These are phyloP conservation scores for Hipparchia sbordonii DNA, from an alignment of 2,888 invertebrate genomes.

Conservation along the genomic window DNA sequence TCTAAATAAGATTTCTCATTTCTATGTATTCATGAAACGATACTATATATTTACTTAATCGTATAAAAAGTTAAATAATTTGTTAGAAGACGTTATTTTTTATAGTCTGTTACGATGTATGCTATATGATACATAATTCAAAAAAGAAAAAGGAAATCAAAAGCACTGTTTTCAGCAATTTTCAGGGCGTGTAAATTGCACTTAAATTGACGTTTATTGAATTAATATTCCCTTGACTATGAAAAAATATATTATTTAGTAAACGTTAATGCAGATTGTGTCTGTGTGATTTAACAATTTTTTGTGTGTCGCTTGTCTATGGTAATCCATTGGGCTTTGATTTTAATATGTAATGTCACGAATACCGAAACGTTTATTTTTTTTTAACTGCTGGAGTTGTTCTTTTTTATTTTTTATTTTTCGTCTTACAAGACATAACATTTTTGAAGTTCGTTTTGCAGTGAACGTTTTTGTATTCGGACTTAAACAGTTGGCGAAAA, in stretches of 20 bases:
- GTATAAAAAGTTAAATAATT: neutral
- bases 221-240: neutral
- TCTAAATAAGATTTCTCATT: neutral
- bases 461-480: neutral
- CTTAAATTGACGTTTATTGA: slow-evolving; percentile 28
- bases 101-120: neutral
- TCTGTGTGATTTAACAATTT: slow-evolving; percentile 53
- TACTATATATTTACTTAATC: too few species aligned
- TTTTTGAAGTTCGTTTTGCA: neutral
- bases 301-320: slow-evolving; percentile 66
- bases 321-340: slow-evolving; percentile 48
- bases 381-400: too few species aligned
- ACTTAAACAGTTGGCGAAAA: neutral
- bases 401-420: too few species aligned
- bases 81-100: neutral
- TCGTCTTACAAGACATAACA: too few species aligned
- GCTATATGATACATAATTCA: neutral
- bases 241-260: slow-evolving; percentile 8
- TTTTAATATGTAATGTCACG: slow-evolving; percentile 40
- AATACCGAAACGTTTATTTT: neutral
- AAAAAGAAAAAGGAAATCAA: slow-evolving; percentile 13
- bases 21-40: neutral
- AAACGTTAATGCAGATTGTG: slow-evolving; percentile 32
- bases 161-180: slow-evolving; percentile 30
- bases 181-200: slow-evolving; percentile 33